Percentiles rank a stretch among this genome's conserved stretches.
These are phyloP conservation scores for Percopsis transmontana DNA, from an alignment of 2,113 vertebrate genomes.

Conservation along the genomic window DNA sequence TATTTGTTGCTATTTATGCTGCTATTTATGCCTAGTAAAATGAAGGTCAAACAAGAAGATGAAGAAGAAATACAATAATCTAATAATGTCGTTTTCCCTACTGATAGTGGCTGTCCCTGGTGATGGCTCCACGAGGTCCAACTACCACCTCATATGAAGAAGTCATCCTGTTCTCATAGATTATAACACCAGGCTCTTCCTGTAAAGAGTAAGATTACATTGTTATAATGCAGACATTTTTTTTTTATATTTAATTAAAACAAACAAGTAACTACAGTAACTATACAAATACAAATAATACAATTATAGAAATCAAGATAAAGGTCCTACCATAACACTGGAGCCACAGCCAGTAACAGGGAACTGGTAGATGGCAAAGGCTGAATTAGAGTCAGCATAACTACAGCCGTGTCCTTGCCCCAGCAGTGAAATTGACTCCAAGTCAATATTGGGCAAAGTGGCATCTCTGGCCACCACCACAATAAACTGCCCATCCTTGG, in stretches of 20 bases:
- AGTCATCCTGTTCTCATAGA: slow-evolving; percentile 73
- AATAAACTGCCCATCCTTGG: slow-evolving; percentile 69
- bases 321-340: slow-evolving; percentile 50
- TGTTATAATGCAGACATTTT: background rate
- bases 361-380: slow-evolving; percentile 70
- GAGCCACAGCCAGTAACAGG: slow-evolving; percentile 67
- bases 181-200: slow-evolving; percentile 61
- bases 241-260: background rate
- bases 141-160: slow-evolving; percentile 52
- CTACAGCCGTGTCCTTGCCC: slow-evolving; percentile 37
- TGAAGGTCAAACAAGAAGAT: background rate
- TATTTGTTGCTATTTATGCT: too few relatives aligned
- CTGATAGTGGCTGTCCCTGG: slow-evolving; percentile 70
- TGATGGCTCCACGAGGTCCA: slow-evolving; percentile 62
- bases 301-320: background rate
- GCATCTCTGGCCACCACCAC: slow-evolving; percentile 64
- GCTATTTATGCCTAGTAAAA: too few relatives aligned
- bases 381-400: slow-evolving; percentile 53
- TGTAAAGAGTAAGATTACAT: slow-evolving; percentile 24
- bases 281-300: background rate
- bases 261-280: background rate
- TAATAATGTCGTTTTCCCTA: slow-evolving; percentile 45
- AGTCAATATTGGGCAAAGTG: slow-evolving; percentile 60
- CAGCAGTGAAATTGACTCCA: slow-evolving; percentile 46
- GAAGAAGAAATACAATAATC: background rate